Base-by-base conservation (phyloP, 2,888 invertebrate genomes). In the Dione vanillae region DNA sequence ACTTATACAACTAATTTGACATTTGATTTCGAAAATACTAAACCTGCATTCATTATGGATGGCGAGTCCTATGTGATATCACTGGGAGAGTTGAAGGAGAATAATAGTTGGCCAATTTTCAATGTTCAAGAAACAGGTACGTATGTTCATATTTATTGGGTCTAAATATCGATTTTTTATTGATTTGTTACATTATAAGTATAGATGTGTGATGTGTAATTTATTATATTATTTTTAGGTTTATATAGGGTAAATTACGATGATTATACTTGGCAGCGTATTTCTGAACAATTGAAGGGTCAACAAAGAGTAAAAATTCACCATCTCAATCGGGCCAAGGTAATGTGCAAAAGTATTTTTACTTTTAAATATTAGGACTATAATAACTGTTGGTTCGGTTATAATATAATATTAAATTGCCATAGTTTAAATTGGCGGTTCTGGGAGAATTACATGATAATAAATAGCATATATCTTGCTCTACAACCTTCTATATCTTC, bases 311-410 rank as follows among this genome's bases (percentile, higher is more conserved):
- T 82, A 65, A 80, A 80, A 3, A 96, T 97, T 70, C 94, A 96
- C 79, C 91, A 94, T 67, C 80, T 96, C 0, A 97, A 97, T 83
- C 93, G 97, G 79, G 97, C 97, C 0, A 97, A 97, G 88, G 91
- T 96, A 77, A 75, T 14, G n/a, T n/a, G n/a, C n/a, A n/a, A n/a
- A n/a, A n/a, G n/a, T 19, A 61, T 37, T 19, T 43, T 54, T 8
- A 40, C 3, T 40, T 10, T 40, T 40, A 40, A 40, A 5, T n/a
- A n/a, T n/a, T n/a, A n/a, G n/a, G n/a, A n/a, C n/a, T n/a, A n/a
- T n/a, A n/a, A n/a, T n/a, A n/a, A n/a, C n/a, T n/a, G n/a, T n/a
- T n/a, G n/a, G n/a, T n/a, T n/a, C n/a, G n/a, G n/a, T n/a, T n/a
- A n/a, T n/a, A n/a, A n/a, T n/a, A n/a, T n/a, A n/a, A n/a, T n/a